Evolutionary conservation across 2,797 vertebrate genomes (phyloP), one percentile per base, ranked within the genome.

Genomic region (Helarctos malayanus): DNA sequence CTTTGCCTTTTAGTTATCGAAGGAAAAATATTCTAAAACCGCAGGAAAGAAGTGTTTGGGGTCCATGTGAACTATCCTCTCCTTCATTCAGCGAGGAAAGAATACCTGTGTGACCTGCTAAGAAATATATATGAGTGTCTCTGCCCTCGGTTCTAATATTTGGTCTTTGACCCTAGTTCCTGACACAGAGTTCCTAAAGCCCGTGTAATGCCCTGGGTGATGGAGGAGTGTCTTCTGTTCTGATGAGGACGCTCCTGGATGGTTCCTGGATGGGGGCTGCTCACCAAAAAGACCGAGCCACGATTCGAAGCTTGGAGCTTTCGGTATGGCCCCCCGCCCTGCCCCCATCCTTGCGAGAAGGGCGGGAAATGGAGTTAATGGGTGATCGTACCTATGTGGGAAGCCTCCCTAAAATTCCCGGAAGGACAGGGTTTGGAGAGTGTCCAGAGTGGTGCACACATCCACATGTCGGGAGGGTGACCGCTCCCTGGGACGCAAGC

Each of bases 31-130:
- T 41, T 25, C 47, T 19, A 16, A n/a, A 9, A 25, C n/a, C 3
- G 1, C 5, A 7, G 75, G 61, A 49, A 68, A 85, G 49, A 29
- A 59, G 65, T 69, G 25, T 82, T 18, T 45, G 25, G 65, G 56
- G 47, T 61, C 35, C 0, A 0, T 5, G 21, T 19, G 35, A n/a
- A 6, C 19, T 21, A 8, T 19, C n/a, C 69, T 32, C 49, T 45
- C 65, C 1, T 61, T 61, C 25, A 15, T 47, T 21, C 57, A 6
- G 21, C 49, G 57, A 57, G 83, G 78, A 75, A 13, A 41, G 8
- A 10, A 69, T 10, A 0, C 29, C 63, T 19, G 79, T 25, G 81
- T 27, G 91, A 38, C 18, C 7, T 15, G 49, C 5, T 38, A 35
- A 38, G 23, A 21, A 14, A 21, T 25, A 16, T 1, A 16, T 14